Conservation (phyloP, 1,140 invertebrate species). For the Conus ventricosus region DNA sequence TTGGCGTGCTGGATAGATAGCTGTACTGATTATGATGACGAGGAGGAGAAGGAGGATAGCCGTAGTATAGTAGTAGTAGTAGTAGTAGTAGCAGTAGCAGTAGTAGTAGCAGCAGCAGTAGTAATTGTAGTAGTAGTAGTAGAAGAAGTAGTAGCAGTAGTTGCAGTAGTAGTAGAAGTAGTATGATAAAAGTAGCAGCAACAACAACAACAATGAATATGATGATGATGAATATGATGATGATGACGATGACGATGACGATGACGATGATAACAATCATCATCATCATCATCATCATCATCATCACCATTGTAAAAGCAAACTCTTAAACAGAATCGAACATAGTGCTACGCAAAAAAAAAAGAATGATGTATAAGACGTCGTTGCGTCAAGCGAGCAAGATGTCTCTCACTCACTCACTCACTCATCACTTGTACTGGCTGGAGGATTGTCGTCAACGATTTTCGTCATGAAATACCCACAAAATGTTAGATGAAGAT, state of each 20-base stretch:
- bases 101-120: background rate
- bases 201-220: background rate
- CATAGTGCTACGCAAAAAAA: too few species aligned
- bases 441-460: too few species aligned
- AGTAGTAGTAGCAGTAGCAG: conserved; percentile 17
- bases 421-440: too few species aligned
- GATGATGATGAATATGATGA: background rate
- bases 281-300: background rate
- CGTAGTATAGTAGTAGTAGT: background rate
- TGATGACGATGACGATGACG: background rate
- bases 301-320: background rate
- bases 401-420: too few species aligned
- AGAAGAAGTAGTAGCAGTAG: conserved; percentile 19
- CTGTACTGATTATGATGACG: background rate
- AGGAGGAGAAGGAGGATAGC: background rate
- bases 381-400: too few species aligned
- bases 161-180: background rate
- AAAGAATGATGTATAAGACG: too few species aligned
- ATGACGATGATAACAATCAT: background rate
- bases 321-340: background rate
- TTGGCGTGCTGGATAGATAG: too few species aligned
- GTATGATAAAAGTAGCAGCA: background rate
- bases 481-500: too few species aligned
- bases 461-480: too few species aligned
- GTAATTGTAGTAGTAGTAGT: background rate